phyloP scores from a whole-genome alignment of 2,797 vertebrate genomes.

The Philypnodon macrostomus region DNA sequence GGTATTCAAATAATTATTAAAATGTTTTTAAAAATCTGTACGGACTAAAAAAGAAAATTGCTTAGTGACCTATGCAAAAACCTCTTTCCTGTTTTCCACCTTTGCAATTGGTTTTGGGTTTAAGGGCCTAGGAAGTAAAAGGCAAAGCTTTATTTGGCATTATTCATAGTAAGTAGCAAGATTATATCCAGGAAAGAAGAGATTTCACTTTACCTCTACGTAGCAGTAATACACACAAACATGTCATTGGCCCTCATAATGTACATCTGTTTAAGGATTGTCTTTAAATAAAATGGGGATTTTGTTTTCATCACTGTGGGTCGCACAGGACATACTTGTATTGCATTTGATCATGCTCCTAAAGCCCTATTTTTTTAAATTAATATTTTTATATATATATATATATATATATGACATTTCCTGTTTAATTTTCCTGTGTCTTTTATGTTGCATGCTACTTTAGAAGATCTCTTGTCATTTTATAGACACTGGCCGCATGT shows the following conservation, averaged over 20 bases:
- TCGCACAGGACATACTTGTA: constrained; percentile 17
- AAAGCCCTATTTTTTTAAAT: constrained; percentile 30
- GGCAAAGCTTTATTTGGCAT: constrained; percentile 14
- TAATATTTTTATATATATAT: constrained; percentile 38
- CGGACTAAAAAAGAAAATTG: not conserved
- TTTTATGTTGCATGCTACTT: too few species aligned
- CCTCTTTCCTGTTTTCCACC: not conserved
- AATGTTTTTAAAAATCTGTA: not conserved
- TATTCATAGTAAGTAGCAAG: constrained; percentile 44
- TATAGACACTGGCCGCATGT: too few species aligned
- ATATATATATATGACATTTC: too few species aligned
- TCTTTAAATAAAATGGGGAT: constrained; percentile 63
- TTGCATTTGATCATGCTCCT: constrained; percentile 20
- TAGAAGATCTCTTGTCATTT: too few species aligned
- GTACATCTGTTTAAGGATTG: constrained; percentile 49
- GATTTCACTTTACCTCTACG: constrained; percentile 17
- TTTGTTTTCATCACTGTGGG: constrained; percentile 57
- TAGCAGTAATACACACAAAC: constrained; percentile 16
- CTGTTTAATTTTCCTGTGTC: constrained; percentile 1
- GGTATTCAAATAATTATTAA: constrained; percentile 72
- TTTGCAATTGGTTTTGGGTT: not conserved
- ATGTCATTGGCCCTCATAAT: constrained; percentile 35
- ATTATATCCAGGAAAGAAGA: constrained; percentile 30
- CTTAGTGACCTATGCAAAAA: constrained; percentile 10
- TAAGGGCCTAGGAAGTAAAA: constrained; percentile 5